A percentile compares a stretch with the other conserved stretches of the same genome.
Conservation (phyloP, 2,888 invertebrate genomes). For the Ophioninae sp. region DNA sequence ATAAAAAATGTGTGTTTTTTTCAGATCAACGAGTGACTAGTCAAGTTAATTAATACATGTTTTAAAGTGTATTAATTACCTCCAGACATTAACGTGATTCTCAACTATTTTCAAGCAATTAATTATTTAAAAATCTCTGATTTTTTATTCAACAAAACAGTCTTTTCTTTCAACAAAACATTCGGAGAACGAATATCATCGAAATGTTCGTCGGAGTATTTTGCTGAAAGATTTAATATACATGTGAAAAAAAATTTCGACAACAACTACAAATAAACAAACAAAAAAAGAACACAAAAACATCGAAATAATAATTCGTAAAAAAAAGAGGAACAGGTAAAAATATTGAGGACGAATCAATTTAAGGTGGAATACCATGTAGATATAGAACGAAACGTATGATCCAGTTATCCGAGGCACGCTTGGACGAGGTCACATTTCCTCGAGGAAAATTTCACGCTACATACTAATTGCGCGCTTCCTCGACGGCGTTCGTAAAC, state of each 20-base stretch:
- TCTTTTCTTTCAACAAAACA: neutral
- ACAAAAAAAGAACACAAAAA: neutral
- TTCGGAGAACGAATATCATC: neutral
- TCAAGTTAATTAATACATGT: too few species aligned
- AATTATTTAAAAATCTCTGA: too few species aligned
- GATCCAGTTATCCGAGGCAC: slow-evolving; percentile 49
- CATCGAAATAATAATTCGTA: neutral
- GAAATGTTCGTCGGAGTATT: neutral
- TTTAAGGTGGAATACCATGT: neutral
- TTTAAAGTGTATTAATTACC: too few species aligned
- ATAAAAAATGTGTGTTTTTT: too few species aligned
- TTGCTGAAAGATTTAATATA: neutral
- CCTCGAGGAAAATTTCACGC: slow-evolving; percentile 44
- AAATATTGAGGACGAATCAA: neutral
- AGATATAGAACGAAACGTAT: slow-evolving; percentile 1
- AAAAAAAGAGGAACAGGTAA: neutral
- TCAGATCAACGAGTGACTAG: too few species aligned
- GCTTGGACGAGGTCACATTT: slow-evolving; percentile 47
- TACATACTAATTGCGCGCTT: slow-evolving; percentile 31
- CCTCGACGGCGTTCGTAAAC: slow-evolving; percentile 42
- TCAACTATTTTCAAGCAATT: too few species aligned
- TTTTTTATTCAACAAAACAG: too few species aligned
- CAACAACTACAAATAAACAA: neutral
- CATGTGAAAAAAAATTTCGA: neutral
- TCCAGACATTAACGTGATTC: too few species aligned